These are phyloP conservation scores for Centropus bengalensis DNA, from an alignment of 2,113 vertebrate species.

Conservation along the genomic window DNA sequence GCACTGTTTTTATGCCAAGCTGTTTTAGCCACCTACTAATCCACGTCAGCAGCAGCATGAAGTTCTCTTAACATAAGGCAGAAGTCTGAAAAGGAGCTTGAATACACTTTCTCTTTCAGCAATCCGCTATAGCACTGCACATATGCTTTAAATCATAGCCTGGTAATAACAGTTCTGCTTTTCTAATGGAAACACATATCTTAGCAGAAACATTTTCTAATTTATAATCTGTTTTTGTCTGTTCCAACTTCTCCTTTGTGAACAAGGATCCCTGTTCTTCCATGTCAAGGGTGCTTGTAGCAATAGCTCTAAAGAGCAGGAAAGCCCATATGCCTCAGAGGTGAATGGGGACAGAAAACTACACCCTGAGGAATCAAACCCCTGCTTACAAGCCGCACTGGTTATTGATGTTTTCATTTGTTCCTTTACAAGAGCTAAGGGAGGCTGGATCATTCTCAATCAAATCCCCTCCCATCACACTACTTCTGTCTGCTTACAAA, in stretches of 20 bases:
- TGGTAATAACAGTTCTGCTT: not conserved
- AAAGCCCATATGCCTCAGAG: not conserved
- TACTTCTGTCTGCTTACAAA: not conserved
- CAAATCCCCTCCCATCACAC: not conserved
- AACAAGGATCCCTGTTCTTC: not conserved
- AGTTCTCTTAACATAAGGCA: not conserved
- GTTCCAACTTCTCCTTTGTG: not conserved
- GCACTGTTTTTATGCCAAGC: not conserved
- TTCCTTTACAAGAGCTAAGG: not conserved
- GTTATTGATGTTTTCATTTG: slow-evolving; percentile 8
- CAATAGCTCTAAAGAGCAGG: not conserved
- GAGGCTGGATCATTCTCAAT: not conserved
- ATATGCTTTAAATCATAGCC: not conserved
- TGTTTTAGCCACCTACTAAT: slow-evolving; percentile 31
- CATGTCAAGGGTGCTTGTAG: not conserved
- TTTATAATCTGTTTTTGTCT: not conserved
- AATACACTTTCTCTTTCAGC: not conserved
- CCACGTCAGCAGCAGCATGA: not conserved
- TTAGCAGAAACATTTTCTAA: not conserved
- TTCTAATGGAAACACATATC: not conserved
- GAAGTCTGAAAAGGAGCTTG: not conserved
- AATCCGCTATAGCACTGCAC: not conserved
- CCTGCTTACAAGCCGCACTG: not conserved
- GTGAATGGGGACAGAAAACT: not conserved
- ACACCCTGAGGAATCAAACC: not conserved